Conservation (phyloP, 2,888 invertebrate genomes). For the Adineta ricciae region DNA sequence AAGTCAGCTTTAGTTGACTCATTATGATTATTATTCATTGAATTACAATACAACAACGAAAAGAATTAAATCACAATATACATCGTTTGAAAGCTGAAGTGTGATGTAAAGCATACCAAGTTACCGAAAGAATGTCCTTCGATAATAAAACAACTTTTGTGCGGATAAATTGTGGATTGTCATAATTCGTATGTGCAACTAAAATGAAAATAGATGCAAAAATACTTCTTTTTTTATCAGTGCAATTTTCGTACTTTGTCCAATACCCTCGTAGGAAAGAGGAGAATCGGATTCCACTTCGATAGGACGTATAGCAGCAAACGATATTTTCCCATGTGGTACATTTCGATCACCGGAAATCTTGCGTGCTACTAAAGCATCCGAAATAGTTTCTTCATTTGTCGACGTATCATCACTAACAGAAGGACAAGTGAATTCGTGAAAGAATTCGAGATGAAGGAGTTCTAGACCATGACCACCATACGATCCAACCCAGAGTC, state of each 20-base stretch:
- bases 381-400: background rate
- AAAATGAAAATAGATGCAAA: background rate
- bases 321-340: background rate
- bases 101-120: slow-evolving; percentile 4
- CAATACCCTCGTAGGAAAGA: background rate
- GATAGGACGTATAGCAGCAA: background rate
- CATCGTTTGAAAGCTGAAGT: background rate
- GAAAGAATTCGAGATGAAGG: background rate
- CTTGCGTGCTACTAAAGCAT: background rate
- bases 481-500: background rate
- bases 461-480: slow-evolving; percentile 7
- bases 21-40: background rate
- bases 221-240: background rate
- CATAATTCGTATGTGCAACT: background rate
- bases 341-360: background rate
- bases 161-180: background rate
- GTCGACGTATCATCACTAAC: background rate
- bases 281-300: background rate
- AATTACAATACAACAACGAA: background rate
- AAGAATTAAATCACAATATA: background rate
- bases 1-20: background rate
- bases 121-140: background rate
- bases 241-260: background rate
- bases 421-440: background rate
- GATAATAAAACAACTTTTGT: background rate